phyloP scores from a whole-genome alignment of 2,797 vertebrate species.

The Halcyon chelicuti region DNA sequence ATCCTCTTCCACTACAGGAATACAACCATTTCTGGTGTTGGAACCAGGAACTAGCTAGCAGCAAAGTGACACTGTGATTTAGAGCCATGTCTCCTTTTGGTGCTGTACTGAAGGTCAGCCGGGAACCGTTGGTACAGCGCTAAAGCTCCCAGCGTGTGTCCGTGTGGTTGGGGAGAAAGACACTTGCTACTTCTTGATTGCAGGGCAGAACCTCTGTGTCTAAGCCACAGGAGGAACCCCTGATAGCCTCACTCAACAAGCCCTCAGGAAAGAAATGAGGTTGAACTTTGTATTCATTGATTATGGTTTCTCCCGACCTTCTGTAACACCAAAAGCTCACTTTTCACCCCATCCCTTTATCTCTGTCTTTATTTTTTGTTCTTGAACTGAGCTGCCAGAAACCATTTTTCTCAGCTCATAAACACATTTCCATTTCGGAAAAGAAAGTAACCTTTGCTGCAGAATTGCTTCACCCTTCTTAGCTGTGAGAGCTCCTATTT shows the following conservation, averaged over 20 bases:
- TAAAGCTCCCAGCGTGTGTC: neutral
- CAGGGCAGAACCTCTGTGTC: neutral
- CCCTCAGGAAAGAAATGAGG: slow-evolving; percentile 8
- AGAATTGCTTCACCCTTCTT: neutral
- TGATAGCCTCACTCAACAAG: neutral
- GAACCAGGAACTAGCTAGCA: neutral
- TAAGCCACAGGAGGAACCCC: neutral
- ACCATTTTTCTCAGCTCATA: neutral
- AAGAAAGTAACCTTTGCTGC: slow-evolving; percentile 1
- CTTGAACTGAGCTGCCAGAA: slow-evolving; percentile 22
- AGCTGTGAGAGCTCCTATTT: neutral
- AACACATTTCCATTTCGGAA: slow-evolving; percentile 55
- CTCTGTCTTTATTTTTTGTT: neutral
- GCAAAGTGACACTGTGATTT: neutral
- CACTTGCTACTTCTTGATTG: neutral
- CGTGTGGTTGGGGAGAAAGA: neutral
- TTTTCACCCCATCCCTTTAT: slow-evolving; percentile 44
- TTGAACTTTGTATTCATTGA: slow-evolving; percentile 57
- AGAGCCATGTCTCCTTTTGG: neutral
- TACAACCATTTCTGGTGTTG: neutral
- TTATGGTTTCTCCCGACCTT: slow-evolving; percentile 37
- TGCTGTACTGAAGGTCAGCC: neutral
- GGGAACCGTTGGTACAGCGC: neutral
- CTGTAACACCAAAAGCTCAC: neutral
- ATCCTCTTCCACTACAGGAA: neutral